phyloP scores from a whole-genome alignment of 2,797 vertebrate species.

The Spizella passerina region DNA sequence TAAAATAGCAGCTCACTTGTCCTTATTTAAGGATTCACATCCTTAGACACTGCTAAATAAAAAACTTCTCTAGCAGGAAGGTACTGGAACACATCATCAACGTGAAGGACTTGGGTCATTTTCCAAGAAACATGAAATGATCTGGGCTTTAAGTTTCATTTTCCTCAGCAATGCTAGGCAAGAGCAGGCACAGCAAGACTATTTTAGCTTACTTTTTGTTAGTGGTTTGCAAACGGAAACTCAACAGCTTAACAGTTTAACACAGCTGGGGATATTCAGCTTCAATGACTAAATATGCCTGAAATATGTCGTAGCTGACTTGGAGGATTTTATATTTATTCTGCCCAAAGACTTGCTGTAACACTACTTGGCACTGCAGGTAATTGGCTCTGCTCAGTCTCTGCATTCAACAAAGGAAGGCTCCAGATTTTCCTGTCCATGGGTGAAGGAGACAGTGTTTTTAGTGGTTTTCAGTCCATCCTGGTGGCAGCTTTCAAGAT shows the following conservation, averaged over 20 bases:
- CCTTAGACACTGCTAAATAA: neutral
- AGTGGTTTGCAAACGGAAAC: conserved; percentile 13
- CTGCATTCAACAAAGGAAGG: neutral
- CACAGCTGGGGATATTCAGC: conserved; percentile 58
- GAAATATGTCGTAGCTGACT: conserved; percentile 14
- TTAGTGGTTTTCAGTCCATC: neutral
- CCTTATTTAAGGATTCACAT: neutral
- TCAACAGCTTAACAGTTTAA: conserved; percentile 49
- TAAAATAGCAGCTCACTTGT: neutral
- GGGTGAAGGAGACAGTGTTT: neutral
- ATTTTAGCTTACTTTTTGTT: conserved; percentile 35
- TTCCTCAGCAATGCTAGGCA: neutral
- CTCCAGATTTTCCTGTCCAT: neutral
- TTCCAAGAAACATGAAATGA: neutral
- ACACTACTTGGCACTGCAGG: neutral
- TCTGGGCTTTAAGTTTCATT: neutral
- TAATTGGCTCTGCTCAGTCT: neutral
- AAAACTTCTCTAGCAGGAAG: neutral
- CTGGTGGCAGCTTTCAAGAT: neutral
- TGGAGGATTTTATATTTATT: conserved; percentile 25
- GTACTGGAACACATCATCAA: neutral
- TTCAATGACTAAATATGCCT: conserved; percentile 28
- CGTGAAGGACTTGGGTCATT: neutral
- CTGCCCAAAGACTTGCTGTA: neutral
- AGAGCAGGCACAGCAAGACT: conserved; percentile 49